Evolutionary conservation across 2,888 invertebrate species (phyloP), one percentile per base, ranked within the genome.

Genomic region (Lagria hirta): DNA sequence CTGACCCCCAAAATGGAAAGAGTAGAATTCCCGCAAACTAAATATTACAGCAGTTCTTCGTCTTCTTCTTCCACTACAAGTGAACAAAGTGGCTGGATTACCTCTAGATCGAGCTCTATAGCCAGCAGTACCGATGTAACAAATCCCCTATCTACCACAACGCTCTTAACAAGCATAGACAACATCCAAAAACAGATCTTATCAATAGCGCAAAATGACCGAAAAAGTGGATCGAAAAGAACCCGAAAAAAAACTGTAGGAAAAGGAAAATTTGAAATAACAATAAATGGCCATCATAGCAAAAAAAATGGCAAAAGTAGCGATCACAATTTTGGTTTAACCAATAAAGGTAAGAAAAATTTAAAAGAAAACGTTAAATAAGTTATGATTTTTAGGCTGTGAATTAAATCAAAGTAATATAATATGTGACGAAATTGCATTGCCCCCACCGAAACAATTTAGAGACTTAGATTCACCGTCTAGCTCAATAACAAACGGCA

Each of bases 51-150:
- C 29, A 60, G 58, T 34, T 78, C 77, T 41, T 76, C 73, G 54
- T 82, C 83, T 4, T 82, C 83, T 0, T 81, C 83, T 8, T 82
- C 82, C 43, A 71, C 85, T 46, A 74, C 77, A 3, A 89, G 88
- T 59, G 90, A 90, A 68, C 86, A 88, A 69, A 89, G 89, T 62
- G 90, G 90, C 1, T 91, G 90, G 89, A 88, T 90, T 1, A 88
- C 88, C 16, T 89, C 88, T 58, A 81, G 84, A 26, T 75, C 80
- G 24, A 83, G 81, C 61, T 81, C 83, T 33, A 78, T 76, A 11
- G 53, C 79, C 77, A 65, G 81, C 81, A 64, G 64, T 55, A 57
- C 53, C 23, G 61, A 61, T 16, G 47, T 51, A 40, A 54, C 53
- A 16, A 60, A 55, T 55, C 54, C 56, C 40, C 54, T 55, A 38